Percentiles rank a stretch among this genome's conserved stretches.
Conservation (phyloP, 2,888 invertebrate species). For the Lithophane semibrunnea region DNA sequence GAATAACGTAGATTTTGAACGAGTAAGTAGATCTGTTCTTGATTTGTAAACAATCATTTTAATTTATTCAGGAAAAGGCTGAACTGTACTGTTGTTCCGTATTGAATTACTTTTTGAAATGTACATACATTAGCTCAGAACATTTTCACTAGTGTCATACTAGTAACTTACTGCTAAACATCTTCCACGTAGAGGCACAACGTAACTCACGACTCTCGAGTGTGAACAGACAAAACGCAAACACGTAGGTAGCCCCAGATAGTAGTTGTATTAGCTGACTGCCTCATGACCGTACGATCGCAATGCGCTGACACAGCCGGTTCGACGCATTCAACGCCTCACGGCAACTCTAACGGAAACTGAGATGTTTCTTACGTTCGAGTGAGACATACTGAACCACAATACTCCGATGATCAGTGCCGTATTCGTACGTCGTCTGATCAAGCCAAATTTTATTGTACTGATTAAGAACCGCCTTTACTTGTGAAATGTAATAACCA, state of each 20-base stretch:
- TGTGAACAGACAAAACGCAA: conserved; percentile 62
- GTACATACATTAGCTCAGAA: conserved; percentile 80
- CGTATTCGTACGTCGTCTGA: conserved; percentile 81
- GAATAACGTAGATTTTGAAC: conserved; percentile 86
- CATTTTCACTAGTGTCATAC: conserved; percentile 67
- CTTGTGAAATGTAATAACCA: conserved; percentile 83
- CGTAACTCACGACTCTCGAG: conserved; percentile 59
- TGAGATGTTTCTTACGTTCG: conserved; percentile 75
- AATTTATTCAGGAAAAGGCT: conserved; percentile 80
- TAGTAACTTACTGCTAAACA: conserved; percentile 67
- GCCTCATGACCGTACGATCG: conserved; percentile 72
- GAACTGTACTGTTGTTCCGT: conserved; percentile 79
- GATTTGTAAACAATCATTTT: conserved; percentile 72
- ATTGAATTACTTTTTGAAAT: conserved; percentile 79
- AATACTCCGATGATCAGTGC: conserved; percentile 86
- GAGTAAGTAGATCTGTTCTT: conserved; percentile 82
- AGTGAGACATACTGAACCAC: conserved; percentile 75
- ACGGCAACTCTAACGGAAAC: conserved; percentile 77
- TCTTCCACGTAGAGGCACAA: conserved; percentile 71
- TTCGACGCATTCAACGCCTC: conserved; percentile 65
- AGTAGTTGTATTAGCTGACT: conserved; percentile 77
- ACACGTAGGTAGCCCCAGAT: conserved; percentile 70
- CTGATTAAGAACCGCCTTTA: conserved; percentile 88
- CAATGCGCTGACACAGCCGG: conserved; percentile 62
- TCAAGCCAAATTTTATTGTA: conserved; percentile 89